Evolutionary conservation across 2,797 vertebrate genomes (phyloP).

Genomic region (Schizothorax lantsangensis): DNA sequence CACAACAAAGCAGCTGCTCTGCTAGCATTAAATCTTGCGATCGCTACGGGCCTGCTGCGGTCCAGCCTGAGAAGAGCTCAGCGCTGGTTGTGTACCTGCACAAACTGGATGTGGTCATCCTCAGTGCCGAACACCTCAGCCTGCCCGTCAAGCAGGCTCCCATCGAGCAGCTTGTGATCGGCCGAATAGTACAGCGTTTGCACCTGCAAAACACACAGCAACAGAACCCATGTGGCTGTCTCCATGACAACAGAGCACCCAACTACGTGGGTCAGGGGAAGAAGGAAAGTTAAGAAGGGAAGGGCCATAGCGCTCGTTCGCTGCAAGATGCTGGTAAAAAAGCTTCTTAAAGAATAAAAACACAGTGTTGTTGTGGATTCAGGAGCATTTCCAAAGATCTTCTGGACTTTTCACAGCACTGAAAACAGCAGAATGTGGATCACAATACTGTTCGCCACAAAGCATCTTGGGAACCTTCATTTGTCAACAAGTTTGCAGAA

Average conservation of each 20-base stretch:
- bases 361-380: slow-evolving; percentile 49
- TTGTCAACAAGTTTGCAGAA: slow-evolving; percentile 40
- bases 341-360: slow-evolving; percentile 66
- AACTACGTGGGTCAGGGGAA: slow-evolving; percentile 56
- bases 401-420: slow-evolving; percentile 18
- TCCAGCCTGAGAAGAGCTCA: slow-evolving; percentile 51
- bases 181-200: slow-evolving; percentile 99
- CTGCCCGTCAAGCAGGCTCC: slow-evolving; percentile 96
- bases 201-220: slow-evolving; percentile 98
- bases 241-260: slow-evolving; percentile 85
- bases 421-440: slow-evolving; percentile 40
- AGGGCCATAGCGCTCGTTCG: slow-evolving; percentile 36
- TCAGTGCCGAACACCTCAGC: slow-evolving; percentile 98
- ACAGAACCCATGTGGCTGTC: slow-evolving; percentile 98
- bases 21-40: slow-evolving; percentile 11
- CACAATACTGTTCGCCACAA: slow-evolving; percentile 30
- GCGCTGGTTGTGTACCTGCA: slow-evolving; percentile 90
- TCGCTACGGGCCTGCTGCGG: slow-evolving; percentile 7
- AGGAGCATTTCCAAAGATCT: slow-evolving; percentile 59
- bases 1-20: slow-evolving; percentile 43
- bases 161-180: slow-evolving; percentile 99
- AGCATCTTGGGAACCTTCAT: slow-evolving; percentile 50
- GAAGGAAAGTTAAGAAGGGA: slow-evolving; percentile 55
- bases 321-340: slow-evolving; percentile 66
- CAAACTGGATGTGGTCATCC: slow-evolving; percentile 99